Evolutionary conservation across 1,140 invertebrate genomes (phyloP), one percentile per base, ranked within the genome.

Genomic region (Drosophila tani): DNA sequence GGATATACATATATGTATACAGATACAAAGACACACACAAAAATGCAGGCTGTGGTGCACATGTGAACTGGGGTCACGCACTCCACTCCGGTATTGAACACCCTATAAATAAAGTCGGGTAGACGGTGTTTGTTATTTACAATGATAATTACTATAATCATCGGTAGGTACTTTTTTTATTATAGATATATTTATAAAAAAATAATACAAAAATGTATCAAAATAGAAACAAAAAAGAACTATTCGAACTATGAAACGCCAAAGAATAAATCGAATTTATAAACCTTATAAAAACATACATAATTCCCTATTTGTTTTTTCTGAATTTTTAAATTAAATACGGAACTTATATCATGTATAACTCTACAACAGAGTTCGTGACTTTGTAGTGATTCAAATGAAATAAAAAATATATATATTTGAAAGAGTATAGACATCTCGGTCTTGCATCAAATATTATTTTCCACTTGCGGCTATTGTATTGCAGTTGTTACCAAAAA

Each of bases 21-120:
- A 41, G 27, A 59, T 50, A 17, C 32, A 14, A 9, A 17, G 17
- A 56, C 12, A 41, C 27, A 46, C 8, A 15, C n/a, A 53, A 11
- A 53, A 32, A 51, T 14, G 29, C 40, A 67, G 49, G 60, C 62
- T 45, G 21, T 14, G 40, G 56, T 19, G 38, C 45, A 15, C 40
- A 55, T 79, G 46, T 75, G 45, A 62, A 69, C 59, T 79, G 83
- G 83, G 83, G 83, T 87, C 83, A 87, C 83, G 83, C 83, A 87
- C 80, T 87, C 79, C 66, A 56, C 46, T 51, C 24, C 27, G 24
- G 21, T 40, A 29, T 17, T 35, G 12, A 65, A 35, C 40, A 65
- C 59, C 15, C 60, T 65, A 32, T 7, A 8, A 19, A 32, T 17
- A 1, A 2, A 6, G 17, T 7, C 12, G 17, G 45, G 24, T 32